These are phyloP conservation scores for Acanthis flammea DNA, from an alignment of 2,797 vertebrate species.

Conservation along the genomic window DNA sequence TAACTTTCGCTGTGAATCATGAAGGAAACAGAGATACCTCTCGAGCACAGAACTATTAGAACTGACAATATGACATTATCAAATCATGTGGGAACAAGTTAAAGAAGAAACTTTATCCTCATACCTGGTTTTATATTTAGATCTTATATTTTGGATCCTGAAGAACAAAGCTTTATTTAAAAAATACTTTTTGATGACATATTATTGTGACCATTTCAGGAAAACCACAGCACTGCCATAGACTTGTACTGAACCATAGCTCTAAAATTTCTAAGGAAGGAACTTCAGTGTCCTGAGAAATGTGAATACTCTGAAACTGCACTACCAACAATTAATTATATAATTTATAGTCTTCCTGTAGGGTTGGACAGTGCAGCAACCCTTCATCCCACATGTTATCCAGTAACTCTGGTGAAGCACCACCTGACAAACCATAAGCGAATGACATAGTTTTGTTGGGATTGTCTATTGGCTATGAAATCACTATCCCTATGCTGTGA, in stretches of 20 bases:
- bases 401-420: neutral
- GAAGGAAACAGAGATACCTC: neutral
- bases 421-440: neutral
- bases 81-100: neutral
- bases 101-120: neutral
- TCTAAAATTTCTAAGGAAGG: neutral
- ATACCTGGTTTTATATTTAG: neutral
- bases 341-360: neutral
- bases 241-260: neutral
- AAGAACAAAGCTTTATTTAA: neutral
- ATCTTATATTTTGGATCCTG: neutral
- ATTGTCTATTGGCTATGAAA: neutral
- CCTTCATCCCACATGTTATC: neutral
- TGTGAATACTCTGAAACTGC: neutral
- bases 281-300: neutral
- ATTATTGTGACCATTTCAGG: neutral
- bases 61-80: neutral
- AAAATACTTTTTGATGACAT: neutral
- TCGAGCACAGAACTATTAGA: neutral
- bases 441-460: neutral
- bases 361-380: neutral
- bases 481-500: neutral
- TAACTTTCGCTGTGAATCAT: neutral
- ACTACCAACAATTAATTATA: neutral
- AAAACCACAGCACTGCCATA: neutral